Evolutionary conservation across 2,888 invertebrate genomes (phyloP), one percentile per base, ranked within the genome.

Genomic region (Trachelus iudaicus): DNA sequence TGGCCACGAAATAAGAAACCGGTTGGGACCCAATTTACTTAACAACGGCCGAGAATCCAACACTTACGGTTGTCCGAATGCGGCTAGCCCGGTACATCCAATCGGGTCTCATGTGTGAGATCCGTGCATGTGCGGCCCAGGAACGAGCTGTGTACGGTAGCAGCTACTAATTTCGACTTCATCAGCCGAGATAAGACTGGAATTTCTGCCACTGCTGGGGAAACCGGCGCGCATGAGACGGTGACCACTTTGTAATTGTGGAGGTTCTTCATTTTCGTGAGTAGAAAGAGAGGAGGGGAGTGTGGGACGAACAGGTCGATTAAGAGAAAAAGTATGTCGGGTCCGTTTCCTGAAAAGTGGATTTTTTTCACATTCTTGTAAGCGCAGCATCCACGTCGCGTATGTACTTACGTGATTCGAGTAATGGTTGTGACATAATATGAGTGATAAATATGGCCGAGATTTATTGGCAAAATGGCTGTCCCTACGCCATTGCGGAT

Each of bases 81-180:
- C 79, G 78, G 80, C 80, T 81, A 80, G 69, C 76, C 30, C 40
- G 74, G 33, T 40, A 15, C n/a, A 71, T 73, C 76, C 76, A n/a
- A 71, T 34, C 30, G 69, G 73, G 56, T 68, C 33, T 69, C 75
- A 56, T 75, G 56, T 69, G 37, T n/a, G n/a, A 30, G 31, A 12
- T 74, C 82, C 83, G 83, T 85, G 79, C 74, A 83, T 84, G 83
- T 83, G 82, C 82, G 83, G 80, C 85, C 80, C 82, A 76, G 77
- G 82, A 80, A 83, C 83, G 84, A 80, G 81, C 80, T 85, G 85
- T 85, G 90, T 91, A 91, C 91, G 89, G 91, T 91, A 91, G 91
- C 91, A 84, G 87, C 89, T 91, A 91, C 91, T 91, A 91, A 91
- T 91, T 91, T 91, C 90, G 90, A 90, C 91, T 91, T 91, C 91